Conservation (phyloP, 2,888 invertebrate genomes). For the Synergus gifuensis region DNA sequence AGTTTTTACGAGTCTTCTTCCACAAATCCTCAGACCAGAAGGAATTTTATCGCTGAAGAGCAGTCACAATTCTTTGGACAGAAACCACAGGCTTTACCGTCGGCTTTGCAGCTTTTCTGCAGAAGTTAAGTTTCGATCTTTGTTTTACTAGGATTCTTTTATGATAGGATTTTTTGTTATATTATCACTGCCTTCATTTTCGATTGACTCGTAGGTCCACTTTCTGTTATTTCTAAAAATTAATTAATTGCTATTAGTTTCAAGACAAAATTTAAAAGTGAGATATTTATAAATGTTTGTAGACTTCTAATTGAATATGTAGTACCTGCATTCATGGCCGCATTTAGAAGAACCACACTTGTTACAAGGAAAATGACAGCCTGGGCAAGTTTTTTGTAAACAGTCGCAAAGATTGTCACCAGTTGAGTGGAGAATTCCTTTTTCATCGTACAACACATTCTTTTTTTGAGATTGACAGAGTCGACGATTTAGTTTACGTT, state of each 20-base stretch:
- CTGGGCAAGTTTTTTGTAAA: slow-evolving; percentile 86
- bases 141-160: slow-evolving; percentile 53
- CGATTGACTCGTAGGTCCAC: slow-evolving; percentile 88
- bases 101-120: background rate
- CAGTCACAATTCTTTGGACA: background rate
- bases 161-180: slow-evolving; percentile 80
- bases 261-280: background rate
- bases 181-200: slow-evolving; percentile 88
- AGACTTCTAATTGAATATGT: background rate
- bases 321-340: slow-evolving; percentile 87
- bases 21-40: slow-evolving; percentile 1
- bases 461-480: slow-evolving; percentile 80
- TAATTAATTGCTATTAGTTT: slow-evolving; percentile 56
- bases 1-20: slow-evolving; percentile 1
- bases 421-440: slow-evolving; percentile 82
- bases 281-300: background rate
- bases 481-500: slow-evolving; percentile 87
- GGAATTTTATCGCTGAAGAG: slow-evolving; percentile 2
- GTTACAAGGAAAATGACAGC: slow-evolving; percentile 90
- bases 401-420: slow-evolving; percentile 92
- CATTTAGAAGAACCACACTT: slow-evolving; percentile 88
- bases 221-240: slow-evolving; percentile 84
- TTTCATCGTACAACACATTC: slow-evolving; percentile 85
- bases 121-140: background rate
- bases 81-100: background rate